These are phyloP conservation scores for Diorhabda carinulata DNA, from an alignment of 1,140 invertebrate species.

Conservation along the genomic window DNA sequence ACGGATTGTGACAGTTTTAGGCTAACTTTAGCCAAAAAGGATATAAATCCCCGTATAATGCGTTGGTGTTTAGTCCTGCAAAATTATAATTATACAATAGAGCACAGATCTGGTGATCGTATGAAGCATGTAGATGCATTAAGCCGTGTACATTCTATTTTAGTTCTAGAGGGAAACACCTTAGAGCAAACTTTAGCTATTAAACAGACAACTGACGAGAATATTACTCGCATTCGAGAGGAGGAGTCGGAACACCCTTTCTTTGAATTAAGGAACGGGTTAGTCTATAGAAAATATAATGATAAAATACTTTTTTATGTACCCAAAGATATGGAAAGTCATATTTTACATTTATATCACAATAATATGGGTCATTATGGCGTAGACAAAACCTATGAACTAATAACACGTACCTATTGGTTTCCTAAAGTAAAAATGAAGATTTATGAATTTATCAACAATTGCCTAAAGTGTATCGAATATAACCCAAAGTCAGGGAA, in stretches of 20 bases:
- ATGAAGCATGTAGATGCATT: background rate
- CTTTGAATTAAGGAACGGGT: background rate
- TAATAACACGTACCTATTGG: slow-evolving; percentile 29
- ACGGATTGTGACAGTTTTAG: slow-evolving; percentile 38
- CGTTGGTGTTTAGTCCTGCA: slow-evolving; percentile 31
- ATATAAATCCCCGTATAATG: slow-evolving; percentile 30
- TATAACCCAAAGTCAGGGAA: slow-evolving; percentile 37
- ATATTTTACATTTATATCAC: background rate
- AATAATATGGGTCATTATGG: slow-evolving; percentile 1
- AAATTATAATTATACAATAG: slow-evolving; percentile 17
- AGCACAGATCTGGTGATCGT: background rate
- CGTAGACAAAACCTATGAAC: slow-evolving; percentile 1
- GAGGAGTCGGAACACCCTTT: slow-evolving; percentile 25
- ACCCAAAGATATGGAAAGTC: background rate
- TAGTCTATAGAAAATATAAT: slow-evolving; percentile 12
- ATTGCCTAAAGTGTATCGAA: slow-evolving; percentile 39
- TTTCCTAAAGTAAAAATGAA: slow-evolving; percentile 39
- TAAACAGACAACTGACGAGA: slow-evolving; percentile 30
- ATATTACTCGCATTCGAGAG: slow-evolving; percentile 30
- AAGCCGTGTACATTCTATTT: background rate
- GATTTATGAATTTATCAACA: slow-evolving; percentile 26
- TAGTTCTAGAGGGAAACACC: background rate
- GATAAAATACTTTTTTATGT: slow-evolving; percentile 15
- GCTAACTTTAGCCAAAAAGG: slow-evolving; percentile 31
- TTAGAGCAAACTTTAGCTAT: slow-evolving; percentile 36